Evolutionary conservation across 2,888 invertebrate species (phyloP).

Genomic region (Diarsia mendica): DNA sequence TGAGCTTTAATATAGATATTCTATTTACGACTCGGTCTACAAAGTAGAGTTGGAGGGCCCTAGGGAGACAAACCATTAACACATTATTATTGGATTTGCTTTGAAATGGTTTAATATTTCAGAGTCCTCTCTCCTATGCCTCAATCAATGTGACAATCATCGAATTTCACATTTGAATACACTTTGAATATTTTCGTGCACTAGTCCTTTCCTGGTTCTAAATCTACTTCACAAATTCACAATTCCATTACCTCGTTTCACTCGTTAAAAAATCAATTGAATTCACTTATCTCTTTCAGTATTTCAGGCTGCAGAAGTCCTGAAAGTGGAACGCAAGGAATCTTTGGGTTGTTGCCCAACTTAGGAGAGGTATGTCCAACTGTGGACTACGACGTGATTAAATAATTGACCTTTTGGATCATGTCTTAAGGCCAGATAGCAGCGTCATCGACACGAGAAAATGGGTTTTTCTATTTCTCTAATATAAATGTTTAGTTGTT

Average conservation of each 20-base stretch:
- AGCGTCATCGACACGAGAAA: background rate
- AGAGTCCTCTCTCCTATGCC: constrained; percentile 28
- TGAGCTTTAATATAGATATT: background rate
- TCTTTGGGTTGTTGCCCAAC: background rate
- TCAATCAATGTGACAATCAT: constrained; percentile 34
- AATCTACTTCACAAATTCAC: background rate
- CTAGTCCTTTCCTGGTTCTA: background rate
- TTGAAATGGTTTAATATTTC: constrained; percentile 46
- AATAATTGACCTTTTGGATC: background rate
- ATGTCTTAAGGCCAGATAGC: background rate
- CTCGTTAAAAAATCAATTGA: constrained; percentile 16
- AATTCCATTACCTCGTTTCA: background rate
- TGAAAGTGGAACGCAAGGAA: background rate
- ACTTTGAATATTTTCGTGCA: constrained; percentile 2
- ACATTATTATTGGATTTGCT: constrained; percentile 28
- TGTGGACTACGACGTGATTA: background rate
- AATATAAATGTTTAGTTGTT: no score
- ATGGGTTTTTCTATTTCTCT: background rate
- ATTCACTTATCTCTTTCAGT: background rate
- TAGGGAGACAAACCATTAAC: constrained; percentile 17
- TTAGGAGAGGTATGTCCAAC: background rate
- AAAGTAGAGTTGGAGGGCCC: background rate
- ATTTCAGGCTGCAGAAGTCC: background rate
- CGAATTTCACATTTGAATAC: constrained; percentile 10
- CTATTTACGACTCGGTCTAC: background rate